Conservation (phyloP, 1,140 invertebrate genomes). For the Ceratina japonica region DNA sequence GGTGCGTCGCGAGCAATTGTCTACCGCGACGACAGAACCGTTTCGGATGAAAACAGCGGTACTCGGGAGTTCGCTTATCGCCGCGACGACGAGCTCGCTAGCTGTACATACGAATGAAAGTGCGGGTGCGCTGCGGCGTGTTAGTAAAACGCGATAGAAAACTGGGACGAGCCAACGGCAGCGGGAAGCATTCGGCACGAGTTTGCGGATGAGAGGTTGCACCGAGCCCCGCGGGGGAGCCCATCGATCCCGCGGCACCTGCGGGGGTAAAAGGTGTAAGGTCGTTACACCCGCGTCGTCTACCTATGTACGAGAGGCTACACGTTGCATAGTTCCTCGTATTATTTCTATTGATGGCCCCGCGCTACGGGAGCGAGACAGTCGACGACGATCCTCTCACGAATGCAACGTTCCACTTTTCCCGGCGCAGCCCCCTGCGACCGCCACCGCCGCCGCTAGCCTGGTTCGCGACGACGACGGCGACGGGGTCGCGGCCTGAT, state of each 20-base stretch:
- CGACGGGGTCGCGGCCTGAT: conserved; percentile 51
- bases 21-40: too few species aligned
- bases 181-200: conserved; percentile 27
- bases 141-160: conserved; percentile 56
- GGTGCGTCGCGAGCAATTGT: background rate
- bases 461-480: background rate
- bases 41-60: background rate
- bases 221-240: conserved; percentile 49
- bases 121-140: conserved; percentile 10
- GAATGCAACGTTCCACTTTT: conserved; percentile 58
- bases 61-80: background rate
- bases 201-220: conserved; percentile 50
- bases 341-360: conserved; percentile 63
- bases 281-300: conserved; percentile 63
- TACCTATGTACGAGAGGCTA: conserved; percentile 45
- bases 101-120: conserved; percentile 34
- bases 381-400: conserved; percentile 44
- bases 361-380: conserved; percentile 25
- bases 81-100: conserved; percentile 13
- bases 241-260: conserved; percentile 62
- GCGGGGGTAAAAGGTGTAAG: conserved; percentile 62
- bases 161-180: conserved; percentile 56
- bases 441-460: conserved; percentile 17
- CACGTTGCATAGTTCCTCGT: conserved; percentile 52
- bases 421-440: conserved; percentile 20